These are phyloP conservation scores for Ichneumon xanthorius DNA, from an alignment of 2,888 invertebrate genomes.

Conservation along the genomic window DNA sequence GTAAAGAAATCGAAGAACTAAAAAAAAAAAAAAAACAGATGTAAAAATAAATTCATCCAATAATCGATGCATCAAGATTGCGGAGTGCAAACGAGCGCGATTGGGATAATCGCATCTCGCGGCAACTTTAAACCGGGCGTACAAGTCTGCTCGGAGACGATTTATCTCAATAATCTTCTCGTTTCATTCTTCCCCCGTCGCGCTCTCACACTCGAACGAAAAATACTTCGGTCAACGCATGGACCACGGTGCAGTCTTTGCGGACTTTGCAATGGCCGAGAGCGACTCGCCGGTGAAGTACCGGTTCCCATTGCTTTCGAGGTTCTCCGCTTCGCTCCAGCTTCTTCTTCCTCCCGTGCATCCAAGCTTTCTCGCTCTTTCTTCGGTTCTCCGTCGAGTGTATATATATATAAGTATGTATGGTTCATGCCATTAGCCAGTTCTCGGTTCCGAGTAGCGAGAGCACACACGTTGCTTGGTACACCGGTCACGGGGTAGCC, in stretches of 20 bases:
- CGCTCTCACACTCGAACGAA: slow-evolving; percentile 20
- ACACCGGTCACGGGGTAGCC: slow-evolving; percentile 78
- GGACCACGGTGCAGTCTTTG: slow-evolving; percentile 33
- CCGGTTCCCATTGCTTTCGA: slow-evolving; percentile 71
- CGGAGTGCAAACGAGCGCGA: slow-evolving; percentile 21
- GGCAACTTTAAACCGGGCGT: slow-evolving; percentile 37
- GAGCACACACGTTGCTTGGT: slow-evolving; percentile 69
- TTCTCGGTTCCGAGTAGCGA: slow-evolving; percentile 40
- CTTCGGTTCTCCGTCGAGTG: slow-evolving; percentile 24
- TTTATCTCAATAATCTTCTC: slow-evolving; percentile 20
- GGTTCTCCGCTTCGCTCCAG: slow-evolving; percentile 69
- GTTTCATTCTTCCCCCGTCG: slow-evolving; percentile 22
- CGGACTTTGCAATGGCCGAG: slow-evolving; percentile 57
- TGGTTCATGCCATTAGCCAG: slow-evolving; percentile 56
- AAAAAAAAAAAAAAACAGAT: slow-evolving; percentile 2
- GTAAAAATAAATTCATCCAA: background rate
- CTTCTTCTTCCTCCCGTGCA: slow-evolving; percentile 54
- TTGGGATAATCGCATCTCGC: slow-evolving; percentile 18
- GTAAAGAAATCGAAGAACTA: background rate
- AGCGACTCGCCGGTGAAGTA: slow-evolving; percentile 68
- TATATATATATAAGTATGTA: slow-evolving; percentile 12
- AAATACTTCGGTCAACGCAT: slow-evolving; percentile 14
- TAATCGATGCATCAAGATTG: slow-evolving; percentile 10
- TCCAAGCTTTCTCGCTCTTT: slow-evolving; percentile 22
- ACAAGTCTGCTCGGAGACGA: slow-evolving; percentile 34